Evolutionary conservation across 1,140 invertebrate species (phyloP), one percentile per base, ranked within the genome.

Genomic region (Akabosia matsudoensis): DNA sequence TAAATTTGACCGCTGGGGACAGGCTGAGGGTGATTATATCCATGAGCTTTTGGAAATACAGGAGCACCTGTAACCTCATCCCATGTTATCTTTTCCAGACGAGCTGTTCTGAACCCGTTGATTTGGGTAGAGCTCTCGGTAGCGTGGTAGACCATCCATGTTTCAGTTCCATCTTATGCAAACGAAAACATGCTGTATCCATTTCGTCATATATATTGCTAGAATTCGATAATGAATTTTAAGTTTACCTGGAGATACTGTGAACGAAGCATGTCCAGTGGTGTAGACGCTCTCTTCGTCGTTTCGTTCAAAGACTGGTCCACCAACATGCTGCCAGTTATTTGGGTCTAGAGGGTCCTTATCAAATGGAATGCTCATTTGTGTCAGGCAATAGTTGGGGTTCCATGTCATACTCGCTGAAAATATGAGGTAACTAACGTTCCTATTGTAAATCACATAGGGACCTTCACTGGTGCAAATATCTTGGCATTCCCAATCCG

Each of bases 1-100:
- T 7, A 56, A 56, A 4, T 56, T 24, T 79, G 73, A 45, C 79
- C 79, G 70, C 79, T 80, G 30, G 79, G 79, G 0, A 70, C 64
- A 0, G 33, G 28, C 10, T 76, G 22, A 13, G 70, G 64, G 1
- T 22, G 56, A 10, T 61, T 64, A 14, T 54, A 73, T 0, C 76
- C 76, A 70, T 76, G 76, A 56, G 76, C 71, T 33, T 54, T 33
- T 0, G 76, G 76, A 26, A 77, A 77, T 52, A 54, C 34, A n/a
- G 76, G 76, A 16, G 13, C 24, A 54, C 72, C 76, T 26, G 51
- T 33, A 45, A 18, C 7, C 24, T 64, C 64, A 52, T 75, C 51
- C 73, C 73, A 78, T 30, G 74, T 73, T 22, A 78, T 72, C 75
- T 78, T 78, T 18, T 74, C 73, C n/a, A 78, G 67, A 0, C 76